Evolutionary conservation across 2,888 invertebrate genomes (phyloP).

Genomic region (Eupithecia dodoneata): DNA sequence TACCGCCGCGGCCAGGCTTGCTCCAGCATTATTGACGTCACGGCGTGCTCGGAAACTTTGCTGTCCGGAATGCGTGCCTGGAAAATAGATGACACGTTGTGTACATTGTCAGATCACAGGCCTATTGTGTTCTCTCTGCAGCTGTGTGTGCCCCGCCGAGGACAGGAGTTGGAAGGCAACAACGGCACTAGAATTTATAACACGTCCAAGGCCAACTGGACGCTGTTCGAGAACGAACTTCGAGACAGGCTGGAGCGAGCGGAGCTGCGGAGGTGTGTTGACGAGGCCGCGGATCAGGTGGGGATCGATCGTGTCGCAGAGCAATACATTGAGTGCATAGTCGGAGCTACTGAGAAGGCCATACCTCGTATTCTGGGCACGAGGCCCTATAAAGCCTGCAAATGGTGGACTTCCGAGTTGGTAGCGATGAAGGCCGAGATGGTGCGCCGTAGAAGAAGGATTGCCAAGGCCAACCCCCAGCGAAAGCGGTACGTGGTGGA

Average conservation of each 20-base stretch:
- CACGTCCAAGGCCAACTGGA: background rate
- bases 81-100: background rate
- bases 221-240: background rate
- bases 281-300: background rate
- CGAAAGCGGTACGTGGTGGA: no score
- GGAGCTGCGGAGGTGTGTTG: background rate
- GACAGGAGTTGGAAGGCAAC: background rate
- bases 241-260: background rate
- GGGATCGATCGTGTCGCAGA: background rate
- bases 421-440: background rate
- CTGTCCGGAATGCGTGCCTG: slow-evolving; percentile 18
- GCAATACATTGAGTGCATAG: background rate
- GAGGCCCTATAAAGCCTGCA: background rate
- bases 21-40: slow-evolving; percentile 19
- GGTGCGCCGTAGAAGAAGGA: no score
- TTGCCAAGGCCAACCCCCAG: no score
- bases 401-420: slow-evolving; percentile 13
- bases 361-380: background rate
- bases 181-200: background rate
- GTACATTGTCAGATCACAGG: slow-evolving; percentile 5
- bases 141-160: background rate
- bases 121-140: background rate
- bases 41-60: background rate
- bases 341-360: background rate
- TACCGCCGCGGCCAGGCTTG: background rate